Base-by-base conservation (phyloP, 2,888 invertebrate genomes). In the Bellardia bayeri region DNA sequence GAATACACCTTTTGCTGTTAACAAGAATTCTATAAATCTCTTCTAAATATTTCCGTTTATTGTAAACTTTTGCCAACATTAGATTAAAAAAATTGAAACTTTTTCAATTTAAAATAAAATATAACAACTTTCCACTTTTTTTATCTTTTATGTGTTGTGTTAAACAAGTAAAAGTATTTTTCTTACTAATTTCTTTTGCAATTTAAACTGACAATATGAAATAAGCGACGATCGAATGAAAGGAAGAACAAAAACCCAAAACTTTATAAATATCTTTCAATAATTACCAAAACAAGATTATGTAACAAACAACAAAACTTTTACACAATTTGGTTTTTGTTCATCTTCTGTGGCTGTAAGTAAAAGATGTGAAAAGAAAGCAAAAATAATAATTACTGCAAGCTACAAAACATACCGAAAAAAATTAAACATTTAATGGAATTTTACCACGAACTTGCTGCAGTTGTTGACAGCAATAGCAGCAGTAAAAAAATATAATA, bases 201-300 rank as follows among this genome's bases (percentile, higher is more conserved):
- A 79, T 74, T 74, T 84, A 40, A 72, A 66, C 72, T 79, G 79
- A 72, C 71, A 72, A 72, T 78, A 56, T 51, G n/a, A 76, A 76
- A 61, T 30, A 63, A n/a, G 58, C 0, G 63, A 69, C 42, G 69
- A 33, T 16, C 37, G 5, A 11, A 13, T 33, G 37, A 54, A 40
- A 49, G 54, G 30, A 69, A 56, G 2, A 68, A 58, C 37, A 33
- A 16, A 61, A 82, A 42, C 2, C 13, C 9, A 45, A 58, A 84
- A 72, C 72, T 84, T 80, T 76, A 72, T 45, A 84, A 87, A 81
- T 72, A 84, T 84, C 49, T 78, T 84, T 84, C 78, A 78, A 87
- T 87, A 87, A 87, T 84, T 84, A 87, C 81, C 68, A 64, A 84
- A 87, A 78, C 72, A 78, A 87, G 81, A 87, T 84, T 84, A 83